Conservation (phyloP, 2,113 vertebrate species). For the Pseudorasbora parva region DNA sequence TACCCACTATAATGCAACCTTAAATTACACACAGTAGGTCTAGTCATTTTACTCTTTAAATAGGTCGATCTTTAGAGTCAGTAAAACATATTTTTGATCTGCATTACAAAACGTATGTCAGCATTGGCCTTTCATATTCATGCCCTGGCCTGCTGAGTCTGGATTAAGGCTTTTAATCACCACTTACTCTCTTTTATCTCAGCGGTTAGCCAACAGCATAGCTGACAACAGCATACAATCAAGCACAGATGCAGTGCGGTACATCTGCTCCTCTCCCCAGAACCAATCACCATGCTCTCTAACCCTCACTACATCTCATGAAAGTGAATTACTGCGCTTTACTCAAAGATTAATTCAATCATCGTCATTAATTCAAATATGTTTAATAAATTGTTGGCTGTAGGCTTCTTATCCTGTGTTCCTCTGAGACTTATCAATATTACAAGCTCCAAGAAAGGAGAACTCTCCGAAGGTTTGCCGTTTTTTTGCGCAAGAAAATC, state of each 20-base stretch:
- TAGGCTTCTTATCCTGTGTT: conserved; percentile 37
- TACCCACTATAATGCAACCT: conserved; percentile 8
- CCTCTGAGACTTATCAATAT: conserved; percentile 51
- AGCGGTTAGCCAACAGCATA: conserved; percentile 12
- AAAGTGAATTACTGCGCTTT: conserved; percentile 51
- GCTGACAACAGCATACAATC: conserved; percentile 30
- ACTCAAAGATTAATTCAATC: conserved; percentile 41
- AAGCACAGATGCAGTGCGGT: not conserved
- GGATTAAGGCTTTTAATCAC: conserved; percentile 34
- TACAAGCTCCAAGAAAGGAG: conserved; percentile 33
- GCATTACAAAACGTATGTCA: not conserved
- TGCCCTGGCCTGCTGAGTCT: conserved; percentile 19
- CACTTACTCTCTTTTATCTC: conserved; percentile 4
- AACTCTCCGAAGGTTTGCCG: conserved; percentile 36
- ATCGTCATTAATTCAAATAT: conserved; percentile 53
- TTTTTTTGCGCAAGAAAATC: conserved; percentile 26
- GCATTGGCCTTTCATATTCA: conserved; percentile 24
- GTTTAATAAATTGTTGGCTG: conserved; percentile 53
- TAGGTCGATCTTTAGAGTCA: not conserved
- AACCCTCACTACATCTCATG: not conserved
- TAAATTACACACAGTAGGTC: not conserved
- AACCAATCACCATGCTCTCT: conserved; percentile 32
- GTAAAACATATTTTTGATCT: conserved; percentile 1
- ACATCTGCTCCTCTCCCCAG: not conserved
- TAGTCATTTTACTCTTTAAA: not conserved